phyloP scores from a whole-genome alignment of 2,113 vertebrate genomes.

The Rhadina sibilatrix region DNA sequence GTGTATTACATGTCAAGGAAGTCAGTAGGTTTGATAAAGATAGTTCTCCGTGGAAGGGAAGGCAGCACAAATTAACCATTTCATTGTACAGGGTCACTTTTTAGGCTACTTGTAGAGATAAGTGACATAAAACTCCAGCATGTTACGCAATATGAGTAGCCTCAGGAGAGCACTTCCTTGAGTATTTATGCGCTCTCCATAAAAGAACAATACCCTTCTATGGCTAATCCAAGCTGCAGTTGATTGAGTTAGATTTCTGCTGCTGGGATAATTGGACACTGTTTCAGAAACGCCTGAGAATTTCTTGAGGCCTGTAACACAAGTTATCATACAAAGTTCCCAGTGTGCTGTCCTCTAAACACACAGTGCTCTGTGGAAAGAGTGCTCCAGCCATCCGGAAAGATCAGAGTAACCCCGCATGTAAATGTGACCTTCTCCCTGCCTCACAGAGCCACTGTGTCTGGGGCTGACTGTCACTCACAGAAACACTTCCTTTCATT shows the following conservation, averaged over 20 bases:
- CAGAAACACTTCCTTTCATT: conserved; percentile 46
- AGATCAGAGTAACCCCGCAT: conserved; percentile 59
- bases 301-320: conserved; percentile 39
- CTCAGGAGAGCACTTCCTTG: not conserved
- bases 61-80: not conserved
- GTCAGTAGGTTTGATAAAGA: not conserved
- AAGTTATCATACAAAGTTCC: conserved; percentile 58
- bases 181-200: conserved; percentile 5
- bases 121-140: not conserved
- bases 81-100: not conserved
- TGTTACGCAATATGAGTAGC: not conserved
- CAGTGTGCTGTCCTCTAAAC: conserved; percentile 50
- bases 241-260: conserved; percentile 43
- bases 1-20: not conserved
- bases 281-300: conserved; percentile 47
- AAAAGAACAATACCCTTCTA: conserved; percentile 49
- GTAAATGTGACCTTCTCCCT: conserved; percentile 65
- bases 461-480: conserved; percentile 46
- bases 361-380: conserved; percentile 56
- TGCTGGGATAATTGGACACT: conserved; percentile 38
- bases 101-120: not conserved
- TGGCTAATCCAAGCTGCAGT: conserved; percentile 18
- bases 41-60: not conserved
- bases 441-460: conserved; percentile 54
- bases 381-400: conserved; percentile 54